These are phyloP conservation scores for Excalfactoria chinensis DNA, from an alignment of 2,113 vertebrate species.

Conservation along the genomic window DNA sequence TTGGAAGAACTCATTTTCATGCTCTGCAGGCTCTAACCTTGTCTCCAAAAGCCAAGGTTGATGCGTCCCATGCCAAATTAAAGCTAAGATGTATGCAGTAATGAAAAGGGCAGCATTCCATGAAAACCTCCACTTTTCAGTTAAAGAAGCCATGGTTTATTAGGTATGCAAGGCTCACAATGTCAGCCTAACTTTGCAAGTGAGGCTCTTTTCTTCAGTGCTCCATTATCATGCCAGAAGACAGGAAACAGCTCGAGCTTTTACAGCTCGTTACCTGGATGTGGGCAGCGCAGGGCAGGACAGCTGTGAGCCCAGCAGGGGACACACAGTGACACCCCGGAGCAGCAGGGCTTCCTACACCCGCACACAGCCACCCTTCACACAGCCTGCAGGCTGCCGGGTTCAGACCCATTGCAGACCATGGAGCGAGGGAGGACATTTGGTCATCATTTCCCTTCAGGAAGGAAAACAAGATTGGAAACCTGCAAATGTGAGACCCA, in stretches of 20 bases:
- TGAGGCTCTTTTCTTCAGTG: conserved; percentile 8
- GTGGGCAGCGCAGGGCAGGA: not conserved
- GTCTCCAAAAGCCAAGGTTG: conserved; percentile 77
- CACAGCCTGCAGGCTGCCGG: too few relatives aligned
- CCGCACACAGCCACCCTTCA: not conserved
- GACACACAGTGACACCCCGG: not conserved
- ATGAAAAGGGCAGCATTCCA: conserved; percentile 75
- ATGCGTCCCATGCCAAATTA: conserved; percentile 72
- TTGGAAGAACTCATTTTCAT: conserved; percentile 63
- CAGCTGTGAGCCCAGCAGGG: not conserved
- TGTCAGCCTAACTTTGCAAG: conserved; percentile 67
- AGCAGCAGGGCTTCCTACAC: not conserved
- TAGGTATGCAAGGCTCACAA: conserved; percentile 72
- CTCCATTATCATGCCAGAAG: conserved; percentile 16
- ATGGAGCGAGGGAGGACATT: not conserved
- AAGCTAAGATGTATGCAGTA: conserved; percentile 68
- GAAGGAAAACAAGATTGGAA: not conserved
- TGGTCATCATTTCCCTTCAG: not conserved
- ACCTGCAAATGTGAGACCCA: not conserved
- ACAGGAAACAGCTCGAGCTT: not conserved
- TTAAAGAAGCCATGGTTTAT: conserved; percentile 55
- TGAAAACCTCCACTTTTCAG: conserved; percentile 70
- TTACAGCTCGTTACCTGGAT: conserved; percentile 23
- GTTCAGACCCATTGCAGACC: not conserved
- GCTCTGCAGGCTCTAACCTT: conserved; percentile 74